Evolutionary conservation across 1,140 invertebrate species (phyloP), one percentile per base, ranked within the genome.

Genomic region (Atopsyche davidsoni): DNA sequence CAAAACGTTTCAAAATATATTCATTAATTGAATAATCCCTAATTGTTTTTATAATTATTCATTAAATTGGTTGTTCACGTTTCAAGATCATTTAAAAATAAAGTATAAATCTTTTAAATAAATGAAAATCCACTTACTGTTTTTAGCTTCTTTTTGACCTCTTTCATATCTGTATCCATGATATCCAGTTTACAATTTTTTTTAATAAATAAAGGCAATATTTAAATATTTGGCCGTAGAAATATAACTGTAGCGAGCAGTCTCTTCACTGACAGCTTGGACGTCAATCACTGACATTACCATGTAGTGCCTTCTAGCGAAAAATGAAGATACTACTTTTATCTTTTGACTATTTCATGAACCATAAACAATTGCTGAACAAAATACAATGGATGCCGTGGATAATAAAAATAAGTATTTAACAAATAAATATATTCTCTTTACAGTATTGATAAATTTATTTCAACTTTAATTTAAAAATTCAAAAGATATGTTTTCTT

Each of bases 71-170:
- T n/a, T n/a, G n/a, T n/a, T n/a, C n/a, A n/a, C n/a, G n/a, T n/a
- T n/a, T n/a, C n/a, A n/a, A n/a, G n/a, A n/a, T n/a, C n/a, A n/a
- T n/a, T n/a, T n/a, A n/a, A n/a, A n/a, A n/a, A n/a, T n/a, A n/a
- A n/a, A n/a, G n/a, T n/a, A n/a, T n/a, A n/a, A n/a, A n/a, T n/a
- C n/a, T n/a, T n/a, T n/a, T n/a, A n/a, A n/a, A n/a, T n/a, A n/a
- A n/a, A n/a, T 25, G 14, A 32, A 17, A 32, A 19, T 7, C 9
- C 28, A 46, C 28, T 46, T 36, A 46, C 45, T 10, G 45, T 46
- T 38, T 46, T 46, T 4, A 36, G 32, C 18, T 46, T 46, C 32
- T 46, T 46, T 25, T 46, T 46, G 10, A 46, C 23, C n/a, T 46
- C 45, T 19, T n/a, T n/a, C n/a, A 45, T 3, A 6, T 18, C 11